phyloP scores from a whole-genome alignment of 2,888 invertebrate genomes.

The Automeris io region DNA sequence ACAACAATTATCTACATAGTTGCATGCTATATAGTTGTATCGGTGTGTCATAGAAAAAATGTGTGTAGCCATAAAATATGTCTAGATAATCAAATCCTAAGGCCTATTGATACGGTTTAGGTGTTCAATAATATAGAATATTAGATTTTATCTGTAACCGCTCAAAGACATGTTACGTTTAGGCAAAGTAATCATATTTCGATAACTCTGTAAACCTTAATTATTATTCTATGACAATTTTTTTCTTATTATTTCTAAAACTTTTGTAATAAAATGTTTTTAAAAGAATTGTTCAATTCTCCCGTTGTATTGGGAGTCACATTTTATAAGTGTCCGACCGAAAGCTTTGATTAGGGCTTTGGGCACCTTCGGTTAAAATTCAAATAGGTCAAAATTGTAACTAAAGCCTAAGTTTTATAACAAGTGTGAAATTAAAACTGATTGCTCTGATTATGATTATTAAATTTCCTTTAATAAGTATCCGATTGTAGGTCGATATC shows the following conservation, averaged over 20 bases:
- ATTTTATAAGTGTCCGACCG: too few species aligned
- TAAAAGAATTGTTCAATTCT: too few species aligned
- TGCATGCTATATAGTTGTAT: slow-evolving; percentile 59
- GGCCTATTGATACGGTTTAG: slow-evolving; percentile 45
- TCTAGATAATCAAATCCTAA: slow-evolving; percentile 42
- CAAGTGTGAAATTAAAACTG: too few species aligned
- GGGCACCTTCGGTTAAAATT: too few species aligned
- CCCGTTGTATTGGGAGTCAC: too few species aligned
- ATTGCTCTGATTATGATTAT: too few species aligned
- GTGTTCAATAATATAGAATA: slow-evolving; percentile 21
- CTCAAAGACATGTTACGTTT: slow-evolving; percentile 9
- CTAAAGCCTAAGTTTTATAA: too few species aligned
- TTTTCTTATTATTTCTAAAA: background rate
- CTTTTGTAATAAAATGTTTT: background rate
- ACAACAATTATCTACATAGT: slow-evolving; percentile 32
- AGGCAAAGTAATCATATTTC: slow-evolving; percentile 3
- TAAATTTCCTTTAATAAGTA: too few species aligned
- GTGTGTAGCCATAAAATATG: slow-evolving; percentile 48
- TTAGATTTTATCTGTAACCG: slow-evolving; percentile 18
- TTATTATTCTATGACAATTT: background rate
- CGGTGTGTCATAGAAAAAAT: slow-evolving; percentile 52
- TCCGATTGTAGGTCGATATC: too few species aligned
- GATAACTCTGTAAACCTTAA: background rate
- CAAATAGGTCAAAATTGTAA: too few species aligned
- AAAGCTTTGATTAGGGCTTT: too few species aligned